Evolutionary conservation across 1,140 invertebrate species (phyloP).

Genomic region (Neodiprion fabricii): DNA sequence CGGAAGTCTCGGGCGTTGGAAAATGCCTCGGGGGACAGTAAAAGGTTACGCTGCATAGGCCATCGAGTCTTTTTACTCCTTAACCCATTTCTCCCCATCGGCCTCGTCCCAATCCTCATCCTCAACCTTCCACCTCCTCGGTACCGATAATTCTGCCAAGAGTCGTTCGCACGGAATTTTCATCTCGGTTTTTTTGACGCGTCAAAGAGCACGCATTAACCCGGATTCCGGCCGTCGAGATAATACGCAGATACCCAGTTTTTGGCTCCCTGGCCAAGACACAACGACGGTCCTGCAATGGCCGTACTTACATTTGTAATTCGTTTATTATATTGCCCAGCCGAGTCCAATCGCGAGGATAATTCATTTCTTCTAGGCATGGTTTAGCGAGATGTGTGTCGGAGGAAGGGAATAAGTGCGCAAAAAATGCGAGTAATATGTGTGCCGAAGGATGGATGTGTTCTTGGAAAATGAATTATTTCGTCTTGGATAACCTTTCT

Average conservation of each 20-base stretch:
- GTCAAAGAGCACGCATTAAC: neutral
- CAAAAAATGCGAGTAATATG: too few species aligned
- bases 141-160: neutral
- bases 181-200: neutral
- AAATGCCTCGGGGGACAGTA: neutral
- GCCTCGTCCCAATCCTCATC: neutral
- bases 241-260: neutral
- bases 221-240: neutral
- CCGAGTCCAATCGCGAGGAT: too few species aligned
- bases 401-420: too few species aligned
- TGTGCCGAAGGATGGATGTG: too few species aligned
- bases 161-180: constrained; percentile 1
- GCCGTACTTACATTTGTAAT: too few species aligned
- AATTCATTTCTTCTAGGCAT: too few species aligned
- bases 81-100: neutral
- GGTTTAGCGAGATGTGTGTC: too few species aligned
- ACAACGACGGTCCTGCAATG: too few species aligned
- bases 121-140: neutral
- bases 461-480: too few species aligned
- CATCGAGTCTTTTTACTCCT: neutral
- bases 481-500: too few species aligned
- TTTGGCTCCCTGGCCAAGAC: neutral
- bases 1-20: too few species aligned
- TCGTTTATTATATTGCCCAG: too few species aligned
- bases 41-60: neutral